These are phyloP conservation scores for Drosophila neocordata DNA, from an alignment of 1,140 invertebrate genomes.

Conservation along the genomic window DNA sequence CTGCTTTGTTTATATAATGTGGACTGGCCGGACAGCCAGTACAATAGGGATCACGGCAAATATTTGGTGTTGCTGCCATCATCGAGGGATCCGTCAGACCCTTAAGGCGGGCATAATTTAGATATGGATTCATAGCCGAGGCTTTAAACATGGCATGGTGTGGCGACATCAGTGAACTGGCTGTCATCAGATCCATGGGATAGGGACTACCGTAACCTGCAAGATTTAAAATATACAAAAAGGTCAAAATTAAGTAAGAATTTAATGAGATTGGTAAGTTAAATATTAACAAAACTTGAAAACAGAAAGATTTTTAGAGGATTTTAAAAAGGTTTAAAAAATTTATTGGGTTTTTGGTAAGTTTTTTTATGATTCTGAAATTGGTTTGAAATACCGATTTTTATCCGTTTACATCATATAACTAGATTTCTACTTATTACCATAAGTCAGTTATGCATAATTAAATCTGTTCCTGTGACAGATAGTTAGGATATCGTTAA, in stretches of 20 bases:
- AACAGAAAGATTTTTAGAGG: too few species aligned
- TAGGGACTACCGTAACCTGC: slow-evolving; percentile 84
- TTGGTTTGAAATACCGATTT: too few species aligned
- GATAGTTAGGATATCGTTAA: too few species aligned
- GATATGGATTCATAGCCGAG: slow-evolving; percentile 87
- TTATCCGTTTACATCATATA: too few species aligned
- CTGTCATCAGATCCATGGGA: slow-evolving; percentile 88
- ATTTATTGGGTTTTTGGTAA: too few species aligned
- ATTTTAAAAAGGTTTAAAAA: too few species aligned
- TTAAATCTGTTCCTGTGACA: too few species aligned
- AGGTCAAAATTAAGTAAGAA: neutral
- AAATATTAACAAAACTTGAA: neutral
- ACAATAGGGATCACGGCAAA: slow-evolving; percentile 95
- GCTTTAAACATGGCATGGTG: slow-evolving; percentile 88
- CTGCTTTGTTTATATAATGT: slow-evolving; percentile 86
- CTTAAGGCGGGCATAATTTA: slow-evolving; percentile 89
- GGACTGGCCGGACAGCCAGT: slow-evolving; percentile 94
- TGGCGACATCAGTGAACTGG: slow-evolving; percentile 88
- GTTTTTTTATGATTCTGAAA: too few species aligned
- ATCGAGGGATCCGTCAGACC: slow-evolving; percentile 82
- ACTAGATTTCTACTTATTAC: too few species aligned
- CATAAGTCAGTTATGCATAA: too few species aligned
- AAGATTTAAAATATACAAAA: slow-evolving; percentile 64
- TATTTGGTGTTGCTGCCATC: slow-evolving; percentile 85
- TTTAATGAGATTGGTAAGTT: neutral